phyloP scores from a whole-genome alignment of 2,888 invertebrate genomes.

The Omphaloscelis lunosa region DNA sequence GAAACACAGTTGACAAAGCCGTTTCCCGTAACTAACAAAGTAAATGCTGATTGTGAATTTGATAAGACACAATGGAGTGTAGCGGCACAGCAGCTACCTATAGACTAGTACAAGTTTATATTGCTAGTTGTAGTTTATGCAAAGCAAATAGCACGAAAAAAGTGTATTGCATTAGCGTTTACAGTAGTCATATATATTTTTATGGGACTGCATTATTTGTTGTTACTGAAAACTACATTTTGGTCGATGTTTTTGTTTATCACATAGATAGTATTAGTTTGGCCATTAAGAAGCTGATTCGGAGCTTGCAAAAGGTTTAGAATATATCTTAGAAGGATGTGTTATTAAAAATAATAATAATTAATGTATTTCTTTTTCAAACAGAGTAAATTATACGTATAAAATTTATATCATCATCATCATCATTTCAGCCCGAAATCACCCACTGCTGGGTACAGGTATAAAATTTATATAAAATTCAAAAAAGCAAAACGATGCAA shows the following conservation, averaged over 20 bases:
- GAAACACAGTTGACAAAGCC: conserved; percentile 50
- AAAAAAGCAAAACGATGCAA: too few species aligned
- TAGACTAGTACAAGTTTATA: neutral
- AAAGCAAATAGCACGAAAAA: conserved; percentile 6
- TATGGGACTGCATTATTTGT: neutral
- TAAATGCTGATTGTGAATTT: conserved; percentile 50
- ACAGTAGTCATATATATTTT: neutral
- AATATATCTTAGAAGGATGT: neutral
- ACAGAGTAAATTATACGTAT: too few species aligned
- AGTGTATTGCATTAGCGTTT: neutral
- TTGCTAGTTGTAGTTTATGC: neutral
- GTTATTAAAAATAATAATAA: neutral
- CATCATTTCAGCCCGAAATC: too few species aligned
- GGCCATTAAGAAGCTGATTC: neutral
- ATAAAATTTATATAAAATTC: neutral
- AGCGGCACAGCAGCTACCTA: conserved; percentile 2
- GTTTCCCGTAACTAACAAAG: conserved; percentile 43
- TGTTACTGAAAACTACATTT: neutral
- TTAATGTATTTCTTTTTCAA: too few species aligned
- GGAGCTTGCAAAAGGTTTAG: neutral
- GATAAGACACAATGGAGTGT: conserved; percentile 50
- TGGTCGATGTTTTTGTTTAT: neutral
- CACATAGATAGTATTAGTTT: neutral
- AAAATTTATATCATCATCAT: too few species aligned
- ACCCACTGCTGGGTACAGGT: too few species aligned